phyloP scores from a whole-genome alignment of 2,797 vertebrate genomes.

The Graptemys geographica region DNA sequence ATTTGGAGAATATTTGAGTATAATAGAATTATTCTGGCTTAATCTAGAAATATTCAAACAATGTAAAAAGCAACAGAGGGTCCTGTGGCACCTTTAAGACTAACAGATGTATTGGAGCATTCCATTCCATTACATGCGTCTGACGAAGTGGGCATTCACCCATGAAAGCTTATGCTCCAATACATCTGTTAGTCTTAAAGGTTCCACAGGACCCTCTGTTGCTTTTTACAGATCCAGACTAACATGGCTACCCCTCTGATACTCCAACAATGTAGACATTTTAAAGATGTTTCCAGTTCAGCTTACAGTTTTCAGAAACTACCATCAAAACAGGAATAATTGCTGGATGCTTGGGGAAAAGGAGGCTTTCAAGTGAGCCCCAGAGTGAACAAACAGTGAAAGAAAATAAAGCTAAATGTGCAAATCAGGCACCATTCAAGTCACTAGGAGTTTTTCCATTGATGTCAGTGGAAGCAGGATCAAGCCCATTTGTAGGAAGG shows the following conservation, averaged over 20 bases:
- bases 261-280: background rate
- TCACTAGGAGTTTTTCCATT: background rate
- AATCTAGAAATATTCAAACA: background rate
- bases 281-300: background rate
- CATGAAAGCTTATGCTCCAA: too few species aligned
- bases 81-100: too few species aligned
- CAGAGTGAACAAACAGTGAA: background rate
- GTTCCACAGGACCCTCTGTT: too few species aligned
- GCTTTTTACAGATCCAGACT: too few species aligned
- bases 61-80: too few species aligned
- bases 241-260: background rate
- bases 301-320: background rate
- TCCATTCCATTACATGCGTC: too few species aligned
- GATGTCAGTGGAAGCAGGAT: background rate
- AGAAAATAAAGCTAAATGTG: background rate
- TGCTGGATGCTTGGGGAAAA: background rate
- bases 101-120: too few species aligned
- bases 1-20: background rate
- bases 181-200: too few species aligned
- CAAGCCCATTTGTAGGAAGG: background rate
- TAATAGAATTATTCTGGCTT: background rate
- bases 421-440: background rate
- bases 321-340: background rate
- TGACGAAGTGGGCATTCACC: too few species aligned
- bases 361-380: background rate